Base-by-base conservation (phyloP, 2,113 vertebrate genomes). In the Triplophysa rosa region DNA sequence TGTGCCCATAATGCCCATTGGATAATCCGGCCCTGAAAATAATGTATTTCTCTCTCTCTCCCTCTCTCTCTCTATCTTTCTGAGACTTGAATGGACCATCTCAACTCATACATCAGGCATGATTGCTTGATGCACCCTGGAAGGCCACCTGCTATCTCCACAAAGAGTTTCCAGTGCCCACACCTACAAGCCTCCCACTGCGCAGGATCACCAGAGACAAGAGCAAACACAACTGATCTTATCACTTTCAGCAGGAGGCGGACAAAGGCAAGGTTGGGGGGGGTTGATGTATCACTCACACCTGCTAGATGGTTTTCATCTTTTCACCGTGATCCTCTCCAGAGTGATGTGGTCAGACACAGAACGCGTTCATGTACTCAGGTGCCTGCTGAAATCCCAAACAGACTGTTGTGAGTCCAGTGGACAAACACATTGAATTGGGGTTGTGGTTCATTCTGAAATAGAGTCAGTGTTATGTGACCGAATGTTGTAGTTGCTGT, bases 101-200 rank as follows among this genome's bases (percentile, higher is more conserved):
- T 74, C 69, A 69, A 45, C 59, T 45, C 59, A 79, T 67, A 64
- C 6, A 45, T 33, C 42, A 58, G 37, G 47, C 68, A 70, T 63
- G 71, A 76, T 80, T 42, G 62, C 71, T 65, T 76, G 74, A 76
- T 83, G 49, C 24, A 6, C 54, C 65, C 4, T 79, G 81, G 81
- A 70, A 79, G 77, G 23, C 70, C 72, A 82, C 72, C 42, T 80
- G 77, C 67, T 77, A 49, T 82, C 23, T 63, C 58, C 67, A 64
- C 19, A 71, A 29, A 56, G 56, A 47, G 62, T 42, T 78, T 68
- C 49, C 23, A 69, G 59, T 67, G 23, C 68, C 64, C 49, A 59
- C 75, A 69, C 54, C 83, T 63, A 56, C 70, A 67, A 59, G 56
- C 45, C 42, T 45, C 23, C 67, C 74, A 74, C 47, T 37, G 21